phyloP scores from a whole-genome alignment of 2,113 vertebrate species.

The Pomatostomus ruficeps region DNA sequence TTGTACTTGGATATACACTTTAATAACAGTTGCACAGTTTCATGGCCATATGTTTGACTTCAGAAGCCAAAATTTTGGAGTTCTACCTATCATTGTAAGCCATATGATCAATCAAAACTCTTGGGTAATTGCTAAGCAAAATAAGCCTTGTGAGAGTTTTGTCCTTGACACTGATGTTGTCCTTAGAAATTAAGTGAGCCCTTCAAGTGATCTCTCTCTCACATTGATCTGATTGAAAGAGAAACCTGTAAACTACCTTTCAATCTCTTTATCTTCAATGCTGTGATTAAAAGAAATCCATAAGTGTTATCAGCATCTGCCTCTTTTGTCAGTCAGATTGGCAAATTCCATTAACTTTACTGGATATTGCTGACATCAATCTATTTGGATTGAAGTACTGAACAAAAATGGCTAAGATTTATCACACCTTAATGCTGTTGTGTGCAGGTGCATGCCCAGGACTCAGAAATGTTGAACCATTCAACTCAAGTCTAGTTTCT shows the following conservation, averaged over 20 bases:
- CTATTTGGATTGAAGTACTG: neutral
- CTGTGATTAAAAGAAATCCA: neutral
- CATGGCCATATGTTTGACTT: neutral
- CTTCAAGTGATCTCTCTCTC: neutral
- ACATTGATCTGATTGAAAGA: neutral
- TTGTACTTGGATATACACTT: neutral
- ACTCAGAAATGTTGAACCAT: neutral
- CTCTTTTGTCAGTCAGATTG: neutral
- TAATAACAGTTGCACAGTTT: neutral
- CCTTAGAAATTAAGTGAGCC: neutral
- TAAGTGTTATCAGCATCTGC: neutral
- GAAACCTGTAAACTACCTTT: neutral
- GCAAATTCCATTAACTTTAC: neutral
- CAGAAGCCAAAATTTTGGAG: neutral
- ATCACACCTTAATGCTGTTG: rapidly evolving
- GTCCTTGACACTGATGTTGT: neutral
- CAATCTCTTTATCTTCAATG: neutral
- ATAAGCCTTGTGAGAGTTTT: neutral
- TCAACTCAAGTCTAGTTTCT: neutral
- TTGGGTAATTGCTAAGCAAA: neutral
- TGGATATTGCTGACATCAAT: neutral
- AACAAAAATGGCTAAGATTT: neutral
- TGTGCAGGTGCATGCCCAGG: neutral
- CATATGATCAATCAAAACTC: neutral
- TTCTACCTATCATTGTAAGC: neutral